Conservation (phyloP, 2,888 invertebrate species). For the Papilio demoleus region DNA sequence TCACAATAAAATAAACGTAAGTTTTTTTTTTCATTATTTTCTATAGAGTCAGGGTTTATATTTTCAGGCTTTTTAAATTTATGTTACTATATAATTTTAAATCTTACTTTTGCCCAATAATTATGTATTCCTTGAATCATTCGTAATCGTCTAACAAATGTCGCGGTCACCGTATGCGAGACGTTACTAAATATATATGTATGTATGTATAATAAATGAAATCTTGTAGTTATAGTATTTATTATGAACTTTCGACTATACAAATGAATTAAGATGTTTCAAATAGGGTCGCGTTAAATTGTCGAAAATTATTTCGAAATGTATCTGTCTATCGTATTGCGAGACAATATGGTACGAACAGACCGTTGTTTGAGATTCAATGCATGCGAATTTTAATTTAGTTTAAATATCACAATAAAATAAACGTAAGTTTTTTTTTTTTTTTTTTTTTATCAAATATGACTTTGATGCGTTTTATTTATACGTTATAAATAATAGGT, state of each 20-base stretch:
- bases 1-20: slow-evolving; percentile 47
- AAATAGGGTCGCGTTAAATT: slow-evolving; percentile 52
- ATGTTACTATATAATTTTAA: not conserved
- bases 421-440: slow-evolving; percentile 43
- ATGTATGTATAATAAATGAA: slow-evolving; percentile 25
- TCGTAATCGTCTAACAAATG: slow-evolving; percentile 26
- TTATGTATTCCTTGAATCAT: slow-evolving; percentile 8
- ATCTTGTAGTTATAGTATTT: slow-evolving; percentile 73
- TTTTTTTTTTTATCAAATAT: too few species aligned
- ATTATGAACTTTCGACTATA: slow-evolving; percentile 74
- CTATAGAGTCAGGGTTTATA: too few species aligned
- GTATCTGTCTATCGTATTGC: slow-evolving; percentile 62
- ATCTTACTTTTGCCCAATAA: not conserved
- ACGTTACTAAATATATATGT: slow-evolving; percentile 20
- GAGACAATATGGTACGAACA: slow-evolving; percentile 60
- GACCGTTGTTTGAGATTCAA: slow-evolving; percentile 61
- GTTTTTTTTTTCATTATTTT: slow-evolving; percentile 49
- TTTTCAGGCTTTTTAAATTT: not conserved
- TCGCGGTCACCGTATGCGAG: not conserved
- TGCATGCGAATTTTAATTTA: slow-evolving; percentile 68
- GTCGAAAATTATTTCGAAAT: slow-evolving; percentile 36
- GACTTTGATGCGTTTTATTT: too few species aligned
- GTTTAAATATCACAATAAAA: slow-evolving; percentile 59
- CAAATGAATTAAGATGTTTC: slow-evolving; percentile 58
- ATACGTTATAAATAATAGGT: too few species aligned